These are phyloP conservation scores for Coracopsis vasa DNA, from an alignment of 2,113 vertebrate species.

Conservation along the genomic window DNA sequence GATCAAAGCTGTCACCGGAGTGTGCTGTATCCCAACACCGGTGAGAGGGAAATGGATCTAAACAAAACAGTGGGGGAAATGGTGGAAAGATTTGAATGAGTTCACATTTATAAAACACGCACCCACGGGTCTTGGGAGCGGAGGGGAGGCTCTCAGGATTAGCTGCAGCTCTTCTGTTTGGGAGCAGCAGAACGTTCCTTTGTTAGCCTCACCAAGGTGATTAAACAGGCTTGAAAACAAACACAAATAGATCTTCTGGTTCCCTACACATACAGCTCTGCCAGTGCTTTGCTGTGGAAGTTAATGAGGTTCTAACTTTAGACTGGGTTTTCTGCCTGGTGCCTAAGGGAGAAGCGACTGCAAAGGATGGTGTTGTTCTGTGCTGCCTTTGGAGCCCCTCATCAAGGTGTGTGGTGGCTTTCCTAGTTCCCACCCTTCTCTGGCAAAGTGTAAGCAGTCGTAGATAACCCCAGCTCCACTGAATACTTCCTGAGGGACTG, in stretches of 20 bases:
- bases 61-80: not conserved
- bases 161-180: conserved; percentile 3
- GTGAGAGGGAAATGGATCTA: not conserved
- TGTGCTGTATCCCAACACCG: not conserved
- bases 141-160: not conserved
- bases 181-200: not conserved
- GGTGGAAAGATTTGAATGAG: conserved; percentile 8
- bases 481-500: not conserved
- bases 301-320: not conserved
- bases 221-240: conserved; percentile 60
- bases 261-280: conserved; percentile 14
- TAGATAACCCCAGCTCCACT: not conserved
- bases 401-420: not conserved
- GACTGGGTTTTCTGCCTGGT: not conserved
- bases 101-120: not conserved
- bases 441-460: not conserved
- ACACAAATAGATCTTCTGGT: conserved; percentile 48
- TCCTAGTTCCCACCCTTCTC: not conserved
- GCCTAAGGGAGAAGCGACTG: not conserved
- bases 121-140: not conserved
- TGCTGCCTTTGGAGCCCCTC: not conserved
- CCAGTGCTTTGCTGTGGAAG: not conserved
- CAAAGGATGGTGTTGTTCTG: not conserved
- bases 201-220: conserved; percentile 39
- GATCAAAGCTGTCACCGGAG: conserved; percentile 22